Percentiles rank a stretch among this genome's conserved stretches.
phyloP scores from a whole-genome alignment of 2,113 vertebrate genomes.

The Mormyrus iriodes region DNA sequence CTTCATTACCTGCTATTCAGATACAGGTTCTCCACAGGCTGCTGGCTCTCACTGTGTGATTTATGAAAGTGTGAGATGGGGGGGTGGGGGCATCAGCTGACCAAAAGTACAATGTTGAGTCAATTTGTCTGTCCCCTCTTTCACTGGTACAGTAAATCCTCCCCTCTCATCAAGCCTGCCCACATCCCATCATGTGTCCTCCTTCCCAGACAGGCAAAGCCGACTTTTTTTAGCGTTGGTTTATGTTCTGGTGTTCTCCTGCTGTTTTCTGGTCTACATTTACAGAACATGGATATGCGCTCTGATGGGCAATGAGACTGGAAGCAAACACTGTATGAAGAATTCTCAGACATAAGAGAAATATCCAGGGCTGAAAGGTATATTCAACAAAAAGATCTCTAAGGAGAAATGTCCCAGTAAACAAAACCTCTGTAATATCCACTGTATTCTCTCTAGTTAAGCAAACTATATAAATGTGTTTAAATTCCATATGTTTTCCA shows the following conservation, averaged over 20 bases:
- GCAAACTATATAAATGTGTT: background rate
- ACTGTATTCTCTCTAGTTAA: background rate
- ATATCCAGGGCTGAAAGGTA: background rate
- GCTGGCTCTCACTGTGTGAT: background rate
- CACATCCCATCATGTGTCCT: background rate
- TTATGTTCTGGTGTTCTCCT: background rate
- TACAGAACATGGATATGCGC: background rate
- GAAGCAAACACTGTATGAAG: background rate
- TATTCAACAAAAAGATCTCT: background rate
- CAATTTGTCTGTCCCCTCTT: background rate
- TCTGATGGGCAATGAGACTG: background rate
- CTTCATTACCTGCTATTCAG: background rate
- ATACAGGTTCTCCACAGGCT: background rate
- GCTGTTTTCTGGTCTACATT: background rate
- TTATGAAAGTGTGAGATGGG: background rate
- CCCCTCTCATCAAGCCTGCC: background rate
- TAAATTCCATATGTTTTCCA: background rate
- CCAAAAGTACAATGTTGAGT: background rate
- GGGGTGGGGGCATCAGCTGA: background rate
- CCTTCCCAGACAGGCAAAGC: background rate
- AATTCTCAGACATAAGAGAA: background rate
- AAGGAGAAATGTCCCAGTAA: background rate
- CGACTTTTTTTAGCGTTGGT: background rate
- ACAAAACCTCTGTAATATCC: background rate
- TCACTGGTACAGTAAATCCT: background rate